Conservation (phyloP, 2,113 vertebrate species). For the Numida meleagris region DNA sequence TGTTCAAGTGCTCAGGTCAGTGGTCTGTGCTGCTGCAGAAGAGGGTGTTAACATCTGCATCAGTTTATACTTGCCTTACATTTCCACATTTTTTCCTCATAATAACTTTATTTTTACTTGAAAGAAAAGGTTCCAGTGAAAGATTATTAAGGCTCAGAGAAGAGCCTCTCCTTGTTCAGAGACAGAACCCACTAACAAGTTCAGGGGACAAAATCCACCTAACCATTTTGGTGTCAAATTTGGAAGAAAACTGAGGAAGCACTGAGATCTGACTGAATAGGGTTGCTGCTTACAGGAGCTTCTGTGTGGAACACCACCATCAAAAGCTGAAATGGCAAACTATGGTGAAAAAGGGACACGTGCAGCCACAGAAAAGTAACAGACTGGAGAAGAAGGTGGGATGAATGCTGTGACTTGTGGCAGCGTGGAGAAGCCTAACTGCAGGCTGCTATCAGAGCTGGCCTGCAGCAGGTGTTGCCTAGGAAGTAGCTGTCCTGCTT, state of each 20-base stretch:
- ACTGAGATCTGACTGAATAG: neutral
- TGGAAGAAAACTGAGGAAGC: neutral
- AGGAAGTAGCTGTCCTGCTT: neutral
- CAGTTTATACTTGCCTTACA: neutral
- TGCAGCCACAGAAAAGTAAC: neutral
- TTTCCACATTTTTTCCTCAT: neutral
- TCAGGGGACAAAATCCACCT: neutral
- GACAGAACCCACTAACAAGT: neutral
- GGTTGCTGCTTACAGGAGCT: neutral
- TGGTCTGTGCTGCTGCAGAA: neutral
- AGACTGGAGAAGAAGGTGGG: neutral
- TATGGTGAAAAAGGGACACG: neutral
- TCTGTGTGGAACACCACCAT: neutral
- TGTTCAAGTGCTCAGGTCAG: neutral
- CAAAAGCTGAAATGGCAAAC: neutral
- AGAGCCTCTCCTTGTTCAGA: neutral
- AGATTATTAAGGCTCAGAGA: neutral
- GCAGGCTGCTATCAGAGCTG: neutral
- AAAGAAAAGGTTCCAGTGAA: neutral
- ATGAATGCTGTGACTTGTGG: neutral
- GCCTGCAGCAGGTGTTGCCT: neutral
- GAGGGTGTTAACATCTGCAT: neutral
- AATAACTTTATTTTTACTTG: neutral
- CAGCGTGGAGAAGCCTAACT: fast-evolving
- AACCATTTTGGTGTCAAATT: neutral